Percentiles rank a stretch among this genome's conserved stretches.
phyloP scores from a whole-genome alignment of 1,140 invertebrate genomes.

The Neodiprion virginianus region DNA sequence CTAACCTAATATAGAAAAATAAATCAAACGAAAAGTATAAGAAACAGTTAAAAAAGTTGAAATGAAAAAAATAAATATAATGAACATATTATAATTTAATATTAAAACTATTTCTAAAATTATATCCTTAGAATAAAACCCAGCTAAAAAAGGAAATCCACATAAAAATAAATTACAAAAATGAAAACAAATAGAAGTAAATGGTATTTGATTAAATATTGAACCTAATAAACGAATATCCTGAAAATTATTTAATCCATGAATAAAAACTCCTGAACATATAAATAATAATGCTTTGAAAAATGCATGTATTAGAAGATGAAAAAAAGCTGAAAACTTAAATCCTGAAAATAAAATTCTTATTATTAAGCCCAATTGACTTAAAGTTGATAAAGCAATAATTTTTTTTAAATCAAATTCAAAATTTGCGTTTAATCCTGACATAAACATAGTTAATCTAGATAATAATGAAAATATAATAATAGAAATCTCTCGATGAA shows the following conservation, averaged over 20 bases:
- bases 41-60: conserved; percentile 63
- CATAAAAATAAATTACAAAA: too few species aligned
- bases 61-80: conserved; percentile 61
- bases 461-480: conserved; percentile 59
- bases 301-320: conserved; percentile 45
- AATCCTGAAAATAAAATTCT: too few species aligned
- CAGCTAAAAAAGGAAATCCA: too few species aligned
- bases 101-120: conserved; percentile 51
- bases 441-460: conserved; percentile 67
- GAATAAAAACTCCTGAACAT: conserved; percentile 67
- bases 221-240: conserved; percentile 66
- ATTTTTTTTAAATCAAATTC: conserved; percentile 67
- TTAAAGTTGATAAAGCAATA: too few species aligned
- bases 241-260: conserved; percentile 66
- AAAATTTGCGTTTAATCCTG: conserved; percentile 66
- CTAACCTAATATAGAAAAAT: conserved; percentile 59
- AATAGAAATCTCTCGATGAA: conserved; percentile 40
- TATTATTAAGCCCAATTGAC: too few species aligned
- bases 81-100: conserved; percentile 58
- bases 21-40: conserved; percentile 65
- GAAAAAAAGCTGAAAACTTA: too few species aligned
- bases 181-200: too few species aligned
- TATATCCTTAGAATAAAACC: too few species aligned
- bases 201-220: too few species aligned
- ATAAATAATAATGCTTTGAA: conserved; percentile 73